phyloP scores from a whole-genome alignment of 2,888 invertebrate species.

The Heliconius cydno region DNA sequence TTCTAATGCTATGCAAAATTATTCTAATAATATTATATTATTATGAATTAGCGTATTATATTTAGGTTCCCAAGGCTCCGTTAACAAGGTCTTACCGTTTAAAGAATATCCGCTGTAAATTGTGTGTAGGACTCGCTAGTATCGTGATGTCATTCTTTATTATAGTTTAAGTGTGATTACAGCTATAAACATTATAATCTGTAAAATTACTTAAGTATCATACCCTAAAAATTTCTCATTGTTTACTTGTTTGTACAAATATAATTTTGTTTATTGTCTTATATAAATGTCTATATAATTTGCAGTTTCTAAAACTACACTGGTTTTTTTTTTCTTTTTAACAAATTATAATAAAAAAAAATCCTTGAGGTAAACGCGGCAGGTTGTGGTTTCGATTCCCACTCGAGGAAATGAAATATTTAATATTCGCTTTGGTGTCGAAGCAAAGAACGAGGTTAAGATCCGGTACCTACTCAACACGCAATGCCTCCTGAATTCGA shows the following conservation, averaged over 20 bases:
- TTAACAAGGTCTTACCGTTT: conserved; percentile 31
- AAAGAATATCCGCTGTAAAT: conserved; percentile 36
- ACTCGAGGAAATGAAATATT: too few relatives aligned
- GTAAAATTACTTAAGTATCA: conserved; percentile 13
- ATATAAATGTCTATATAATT: neutral
- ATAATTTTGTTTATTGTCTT: neutral
- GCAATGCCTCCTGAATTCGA: too few relatives aligned
- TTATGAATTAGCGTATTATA: neutral
- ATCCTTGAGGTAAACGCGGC: too few relatives aligned
- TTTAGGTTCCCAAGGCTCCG: conserved; percentile 17
- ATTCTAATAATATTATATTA: neutral
- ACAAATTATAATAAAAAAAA: too few relatives aligned
- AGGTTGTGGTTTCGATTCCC: too few relatives aligned
- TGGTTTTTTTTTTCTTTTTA: neutral
- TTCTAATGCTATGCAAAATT: too few relatives aligned
- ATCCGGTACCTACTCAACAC: too few relatives aligned
- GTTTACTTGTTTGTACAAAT: neutral
- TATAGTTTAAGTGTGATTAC: conserved; percentile 23
- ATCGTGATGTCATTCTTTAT: conserved; percentile 29
- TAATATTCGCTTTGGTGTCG: too few relatives aligned
- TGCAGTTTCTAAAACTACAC: neutral
- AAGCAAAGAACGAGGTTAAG: too few relatives aligned
- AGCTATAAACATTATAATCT: conserved; percentile 20
- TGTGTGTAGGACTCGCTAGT: conserved; percentile 12
- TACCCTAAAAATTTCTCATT: neutral